A percentile compares a stretch with the other conserved stretches of the same genome.
phyloP scores from a whole-genome alignment of 1,140 invertebrate genomes.

The Neodiprion fabricii region DNA sequence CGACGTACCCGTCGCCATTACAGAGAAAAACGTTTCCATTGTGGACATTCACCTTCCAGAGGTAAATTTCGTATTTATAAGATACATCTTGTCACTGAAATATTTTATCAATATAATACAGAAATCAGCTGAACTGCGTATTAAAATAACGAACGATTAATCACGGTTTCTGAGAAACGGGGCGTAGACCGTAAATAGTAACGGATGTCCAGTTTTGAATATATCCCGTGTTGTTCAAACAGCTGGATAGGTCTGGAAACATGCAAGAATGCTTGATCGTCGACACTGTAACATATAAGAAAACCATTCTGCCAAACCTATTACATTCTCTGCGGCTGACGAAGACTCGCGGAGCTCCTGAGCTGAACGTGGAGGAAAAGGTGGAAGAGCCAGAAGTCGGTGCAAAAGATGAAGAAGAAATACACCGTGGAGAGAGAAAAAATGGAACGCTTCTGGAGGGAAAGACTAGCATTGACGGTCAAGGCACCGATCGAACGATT shows the following conservation, averaged over 20 bases:
- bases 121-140: too few relatives aligned
- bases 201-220: too few relatives aligned
- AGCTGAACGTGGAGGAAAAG: not conserved
- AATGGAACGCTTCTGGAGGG: not conserved
- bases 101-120: not conserved
- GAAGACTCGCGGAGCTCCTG: not conserved
- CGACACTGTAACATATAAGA: too few relatives aligned
- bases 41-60: not conserved
- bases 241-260: too few relatives aligned
- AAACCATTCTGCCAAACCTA: too few relatives aligned
- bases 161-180: too few relatives aligned
- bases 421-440: not conserved
- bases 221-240: too few relatives aligned
- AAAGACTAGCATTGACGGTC: not conserved
- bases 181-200: too few relatives aligned
- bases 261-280: too few relatives aligned
- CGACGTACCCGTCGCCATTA: slow-evolving; percentile 28
- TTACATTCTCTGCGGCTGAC: not conserved
- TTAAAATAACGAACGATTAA: too few relatives aligned
- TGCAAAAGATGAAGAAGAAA: not conserved
- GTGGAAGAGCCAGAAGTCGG: not conserved
- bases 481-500: slow-evolving; percentile 8
- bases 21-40: not conserved
- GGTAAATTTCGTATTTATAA: not conserved
- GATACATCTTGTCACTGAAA: not conserved